Percentiles rank a stretch among this genome's conserved stretches.
These are phyloP conservation scores for Characodon lateralis DNA, from an alignment of 2,797 vertebrate species.

Conservation along the genomic window DNA sequence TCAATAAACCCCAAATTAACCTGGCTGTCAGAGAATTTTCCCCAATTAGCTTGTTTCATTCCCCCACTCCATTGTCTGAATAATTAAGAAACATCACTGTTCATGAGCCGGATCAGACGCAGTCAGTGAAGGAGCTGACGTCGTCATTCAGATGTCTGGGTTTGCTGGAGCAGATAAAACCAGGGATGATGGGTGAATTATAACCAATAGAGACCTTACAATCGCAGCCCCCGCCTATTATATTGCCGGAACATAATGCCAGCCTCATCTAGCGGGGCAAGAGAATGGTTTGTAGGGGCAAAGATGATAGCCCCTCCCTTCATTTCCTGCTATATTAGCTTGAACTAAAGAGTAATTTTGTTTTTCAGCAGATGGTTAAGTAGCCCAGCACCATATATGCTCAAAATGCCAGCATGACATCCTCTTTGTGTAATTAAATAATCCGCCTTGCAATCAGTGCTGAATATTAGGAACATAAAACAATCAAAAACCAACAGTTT, in stretches of 20 bases:
- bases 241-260: constrained; percentile 50
- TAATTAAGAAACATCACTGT: constrained; percentile 80
- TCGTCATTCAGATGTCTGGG: constrained; percentile 42
- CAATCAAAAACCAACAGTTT: constrained; percentile 20
- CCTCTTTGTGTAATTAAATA: constrained; percentile 36
- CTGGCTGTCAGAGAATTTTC: constrained; percentile 72
- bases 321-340: constrained; percentile 52
- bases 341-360: constrained; percentile 42
- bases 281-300: constrained; percentile 22
- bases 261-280: constrained; percentile 46
- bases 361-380: constrained; percentile 55
- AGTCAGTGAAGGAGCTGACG: constrained; percentile 47
- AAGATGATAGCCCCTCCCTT: constrained; percentile 14
- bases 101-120: constrained; percentile 66
- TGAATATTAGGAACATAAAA: constrained; percentile 25
- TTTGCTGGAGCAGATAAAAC: constrained; percentile 63
- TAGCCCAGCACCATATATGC: constrained; percentile 18
- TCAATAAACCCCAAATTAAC: constrained; percentile 82
- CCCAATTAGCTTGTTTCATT: constrained; percentile 67
- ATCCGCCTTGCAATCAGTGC: constrained; percentile 39
- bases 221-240: constrained; percentile 71
- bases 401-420: constrained; percentile 20
- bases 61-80: constrained; percentile 65
- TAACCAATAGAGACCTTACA: constrained; percentile 75
- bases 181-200: constrained; percentile 69